Base-by-base conservation (phyloP, 2,888 invertebrate species). In the Idaea dimidiata region DNA sequence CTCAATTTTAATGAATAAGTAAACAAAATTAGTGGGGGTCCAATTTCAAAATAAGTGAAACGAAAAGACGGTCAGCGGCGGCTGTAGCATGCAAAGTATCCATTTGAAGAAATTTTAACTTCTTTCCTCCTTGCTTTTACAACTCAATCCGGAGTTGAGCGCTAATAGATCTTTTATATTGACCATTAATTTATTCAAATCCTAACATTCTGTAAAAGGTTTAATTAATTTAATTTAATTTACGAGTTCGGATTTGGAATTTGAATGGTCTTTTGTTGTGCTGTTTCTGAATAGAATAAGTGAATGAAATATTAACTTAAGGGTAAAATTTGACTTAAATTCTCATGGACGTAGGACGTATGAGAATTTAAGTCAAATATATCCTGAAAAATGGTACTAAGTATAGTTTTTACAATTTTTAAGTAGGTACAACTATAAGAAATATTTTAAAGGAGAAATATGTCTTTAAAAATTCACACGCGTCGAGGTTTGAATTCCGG, bases 1-100 rank as follows among this genome's bases (percentile, higher is more conserved):
- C 88, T 89, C 84, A 85, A 87, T 88, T 89, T 88, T 88, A 87
- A 89, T 89, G 88, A 89, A 91, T 91, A 87, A 90, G 84, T 90
- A 89, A 89, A 89, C 87, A 88, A 87, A 88, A 91, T 90, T 90
- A 91, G 90, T 88, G 83, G 81, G 81, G 82, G 81, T 81, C 86
- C 87, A 83, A 89, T 88, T 87, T 87, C 83, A 84, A 78, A 87
- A 88, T 91, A 89, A 89, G 85, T 87, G 86, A 85, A 88, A 86
- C 81, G 84, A 82, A 82, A 78, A 77, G 80, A 83, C 77, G 88
- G 83, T 81, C 84, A 81, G 80, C 81, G 83, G 75, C 90, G 81
- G 65, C 73, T 66, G 72, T 80, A 69, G 89, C 87, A 89, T 89
- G 88, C 83, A 88, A 88, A 88, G 86, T 85, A 78, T 82, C 76